phyloP scores from a whole-genome alignment of 2,888 invertebrate species.

The Cynaeus angustus region DNA sequence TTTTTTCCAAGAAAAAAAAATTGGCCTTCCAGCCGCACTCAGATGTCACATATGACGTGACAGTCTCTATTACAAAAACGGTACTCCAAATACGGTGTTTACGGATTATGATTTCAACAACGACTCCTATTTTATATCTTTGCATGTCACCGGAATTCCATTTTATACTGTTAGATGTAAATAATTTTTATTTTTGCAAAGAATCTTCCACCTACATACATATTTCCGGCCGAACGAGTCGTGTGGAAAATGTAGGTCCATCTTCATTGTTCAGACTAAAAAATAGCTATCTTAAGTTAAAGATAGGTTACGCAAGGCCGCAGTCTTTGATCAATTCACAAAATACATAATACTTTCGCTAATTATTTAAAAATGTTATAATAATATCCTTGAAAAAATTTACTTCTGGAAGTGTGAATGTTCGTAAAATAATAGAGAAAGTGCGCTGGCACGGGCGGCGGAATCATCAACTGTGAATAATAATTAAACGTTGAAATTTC shows the following conservation, averaged over 20 bases:
- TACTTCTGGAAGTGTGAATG: constrained; percentile 16
- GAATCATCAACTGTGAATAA: constrained; percentile 43
- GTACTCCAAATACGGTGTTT: constrained; percentile 43
- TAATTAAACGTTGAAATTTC: constrained; percentile 43
- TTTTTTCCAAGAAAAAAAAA: constrained; percentile 9
- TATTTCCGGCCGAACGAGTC: constrained; percentile 35
- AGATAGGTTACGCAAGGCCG: constrained; percentile 20
- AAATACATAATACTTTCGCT: constrained; percentile 25
- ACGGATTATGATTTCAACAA: constrained; percentile 27
- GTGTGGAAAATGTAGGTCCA: constrained; percentile 37
- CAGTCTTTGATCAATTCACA: constrained; percentile 3
- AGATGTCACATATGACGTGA: constrained; percentile 38
- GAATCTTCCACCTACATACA: constrained; percentile 22
- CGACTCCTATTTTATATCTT: constrained; percentile 11
- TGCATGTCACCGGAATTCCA: constrained; percentile 16
- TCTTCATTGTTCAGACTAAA: constrained; percentile 27
- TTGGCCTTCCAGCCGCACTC: constrained; percentile 16
- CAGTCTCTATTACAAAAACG: constrained; percentile 38
- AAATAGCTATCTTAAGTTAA: not conserved
- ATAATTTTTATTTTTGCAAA: constrained; percentile 14
- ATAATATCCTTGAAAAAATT: constrained; percentile 24
- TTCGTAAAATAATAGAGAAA: constrained; percentile 42
- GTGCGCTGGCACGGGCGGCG: constrained; percentile 32
- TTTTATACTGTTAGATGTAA: constrained; percentile 8
- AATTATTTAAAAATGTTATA: constrained; percentile 16